phyloP scores from a whole-genome alignment of 2,888 invertebrate genomes.

The Scotopteryx bipunctaria region DNA sequence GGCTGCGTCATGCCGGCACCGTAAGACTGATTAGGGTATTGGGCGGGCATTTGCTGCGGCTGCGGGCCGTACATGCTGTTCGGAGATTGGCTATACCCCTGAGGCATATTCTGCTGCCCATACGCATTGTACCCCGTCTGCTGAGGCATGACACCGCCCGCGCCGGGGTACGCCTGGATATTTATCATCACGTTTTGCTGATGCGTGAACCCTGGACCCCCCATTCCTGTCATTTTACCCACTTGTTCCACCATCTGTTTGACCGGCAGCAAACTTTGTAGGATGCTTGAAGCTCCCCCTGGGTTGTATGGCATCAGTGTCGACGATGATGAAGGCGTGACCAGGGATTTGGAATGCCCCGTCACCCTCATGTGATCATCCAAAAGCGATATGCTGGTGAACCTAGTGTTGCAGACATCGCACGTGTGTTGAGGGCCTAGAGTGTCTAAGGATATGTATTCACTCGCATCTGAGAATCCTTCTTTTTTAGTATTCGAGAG shows the following conservation, averaged over 20 bases:
- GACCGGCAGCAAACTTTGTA: constrained; percentile 71
- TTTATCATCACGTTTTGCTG: constrained; percentile 87
- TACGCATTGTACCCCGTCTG: constrained; percentile 70
- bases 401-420: constrained; percentile 84
- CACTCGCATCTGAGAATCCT: constrained; percentile 72
- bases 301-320: constrained; percentile 67
- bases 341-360: constrained; percentile 80
- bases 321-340: constrained; percentile 55
- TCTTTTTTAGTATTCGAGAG: constrained; percentile 72
- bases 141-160: constrained; percentile 72
- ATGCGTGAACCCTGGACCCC: constrained; percentile 74
- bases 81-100: constrained; percentile 57
- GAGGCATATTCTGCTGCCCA: constrained; percentile 66
- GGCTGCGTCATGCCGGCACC: constrained; percentile 49
- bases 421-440: constrained; percentile 84
- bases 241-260: constrained; percentile 78
- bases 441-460: constrained; percentile 86
- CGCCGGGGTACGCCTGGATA: constrained; percentile 85
- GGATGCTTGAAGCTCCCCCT: constrained; percentile 57
- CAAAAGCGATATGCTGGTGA: constrained; percentile 78
- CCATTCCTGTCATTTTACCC: constrained; percentile 68
- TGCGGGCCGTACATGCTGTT: constrained; percentile 69
- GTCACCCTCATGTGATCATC: constrained; percentile 81
- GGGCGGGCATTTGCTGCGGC: constrained; percentile 64
- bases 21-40: constrained; percentile 61